Evolutionary conservation across 1,140 invertebrate genomes (phyloP), one percentile per base, ranked within the genome.

Genomic region (Leptinotarsa undecemlineata): DNA sequence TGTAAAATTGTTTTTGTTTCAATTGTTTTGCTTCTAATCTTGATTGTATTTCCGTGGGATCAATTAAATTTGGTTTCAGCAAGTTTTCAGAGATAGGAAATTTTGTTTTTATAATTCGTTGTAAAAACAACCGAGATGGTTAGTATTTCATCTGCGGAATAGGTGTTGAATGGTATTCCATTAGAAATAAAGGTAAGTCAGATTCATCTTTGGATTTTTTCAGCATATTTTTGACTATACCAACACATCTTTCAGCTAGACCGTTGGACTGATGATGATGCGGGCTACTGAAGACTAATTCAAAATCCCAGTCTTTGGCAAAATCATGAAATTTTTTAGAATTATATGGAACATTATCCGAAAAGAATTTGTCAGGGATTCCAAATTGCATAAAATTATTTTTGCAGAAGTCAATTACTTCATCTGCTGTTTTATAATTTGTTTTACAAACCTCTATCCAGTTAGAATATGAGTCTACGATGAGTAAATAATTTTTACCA

Each of bases 281-380:
- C 33, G 66, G 66, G 33, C 66, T 68, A 68, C 20, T 68, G 33
- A 23, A 68, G 17, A 68, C 66, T n/a, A 68, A 23, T 68, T 68
- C 66, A 68, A 68, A 68, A 33, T 42, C 2, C 66, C 66, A 68
- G 33, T 68, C 26, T 42, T 68, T 68, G 20, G 23, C 66, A 68
- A 68, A 68, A 1, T 68, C 23, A 60, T 60, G 13, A 14, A 60
- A 60, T 60, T 60, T 60, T 67, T 67, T 68, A 68, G 3, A 68
- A 68, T 68, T 14, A 33, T 68, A n/a, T 68, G 66, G 33, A 68
- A 68, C 3, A 33, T 33, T 33, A 33, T 33, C 26, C 6, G 26
- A 33, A 33, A 33, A 33, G 66, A 68, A 68, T 68, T 68, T 68
- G 33, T 68, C 66, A n/a, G 66, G 66, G n/a, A 68, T 17, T 23